Conservation (phyloP, 2,113 vertebrate genomes). For the Pluvialis apricaria region DNA sequence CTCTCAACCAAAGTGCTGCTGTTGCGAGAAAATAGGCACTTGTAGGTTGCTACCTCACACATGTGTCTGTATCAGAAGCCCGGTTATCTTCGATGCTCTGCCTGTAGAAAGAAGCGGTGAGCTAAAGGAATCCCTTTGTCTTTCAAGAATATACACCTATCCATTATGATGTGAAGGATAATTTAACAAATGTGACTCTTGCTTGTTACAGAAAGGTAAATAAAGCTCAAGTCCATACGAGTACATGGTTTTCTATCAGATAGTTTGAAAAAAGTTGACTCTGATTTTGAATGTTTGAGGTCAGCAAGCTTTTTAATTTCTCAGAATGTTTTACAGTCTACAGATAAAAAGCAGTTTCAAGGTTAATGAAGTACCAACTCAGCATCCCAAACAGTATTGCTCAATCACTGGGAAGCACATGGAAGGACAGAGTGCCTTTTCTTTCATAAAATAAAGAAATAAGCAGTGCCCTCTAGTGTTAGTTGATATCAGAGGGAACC, state of each 20-base stretch:
- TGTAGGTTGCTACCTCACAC: background rate
- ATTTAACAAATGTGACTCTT: background rate
- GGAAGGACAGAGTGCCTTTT: background rate
- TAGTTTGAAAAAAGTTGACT: background rate
- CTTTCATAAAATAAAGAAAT: background rate
- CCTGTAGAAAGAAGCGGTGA: background rate
- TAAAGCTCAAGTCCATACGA: background rate
- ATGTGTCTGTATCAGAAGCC: accelerated
- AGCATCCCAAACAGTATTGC: background rate
- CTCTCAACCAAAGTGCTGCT: background rate
- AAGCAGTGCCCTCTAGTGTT: slow-evolving; percentile 56
- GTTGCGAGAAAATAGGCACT: background rate
- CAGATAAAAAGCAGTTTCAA: background rate
- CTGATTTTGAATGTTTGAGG: background rate
- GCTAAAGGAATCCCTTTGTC: background rate
- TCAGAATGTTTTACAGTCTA: background rate
- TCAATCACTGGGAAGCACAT: background rate
- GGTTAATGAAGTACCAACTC: background rate
- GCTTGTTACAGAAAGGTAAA: background rate
- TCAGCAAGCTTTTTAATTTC: background rate
- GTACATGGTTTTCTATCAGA: background rate
- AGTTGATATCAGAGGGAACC: background rate
- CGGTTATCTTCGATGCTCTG: background rate
- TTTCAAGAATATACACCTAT: background rate
- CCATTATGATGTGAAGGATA: accelerated